A percentile compares a stretch with the other conserved stretches of the same genome.
phyloP scores from a whole-genome alignment of 2,113 vertebrate genomes.

The Equus quagga region DNA sequence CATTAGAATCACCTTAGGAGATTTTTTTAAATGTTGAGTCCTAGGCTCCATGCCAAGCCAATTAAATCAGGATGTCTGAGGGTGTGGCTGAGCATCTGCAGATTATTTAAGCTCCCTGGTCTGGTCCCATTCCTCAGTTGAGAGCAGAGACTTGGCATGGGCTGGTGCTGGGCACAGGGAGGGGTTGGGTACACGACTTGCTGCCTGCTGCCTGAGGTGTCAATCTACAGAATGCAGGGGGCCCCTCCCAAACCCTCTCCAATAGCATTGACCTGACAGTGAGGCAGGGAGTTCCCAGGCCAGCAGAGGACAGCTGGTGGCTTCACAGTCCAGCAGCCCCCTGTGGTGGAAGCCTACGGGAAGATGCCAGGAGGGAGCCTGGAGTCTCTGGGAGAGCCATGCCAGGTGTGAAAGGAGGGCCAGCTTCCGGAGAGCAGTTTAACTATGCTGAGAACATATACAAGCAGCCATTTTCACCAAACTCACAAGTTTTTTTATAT shows the following conservation, averaged over 20 bases:
- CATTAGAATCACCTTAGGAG: not conserved
- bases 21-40: not conserved
- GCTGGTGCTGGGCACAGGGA: not conserved
- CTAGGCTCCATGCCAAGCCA: not conserved
- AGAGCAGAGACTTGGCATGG: not conserved
- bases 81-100: fast-evolving
- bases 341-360: not conserved
- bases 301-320: not conserved
- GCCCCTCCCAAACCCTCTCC: not conserved
- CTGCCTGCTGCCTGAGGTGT: not conserved
- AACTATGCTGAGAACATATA: not conserved
- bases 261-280: not conserved
- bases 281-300: not conserved
- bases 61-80: not conserved
- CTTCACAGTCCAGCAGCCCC: not conserved
- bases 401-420: not conserved
- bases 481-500: not conserved
- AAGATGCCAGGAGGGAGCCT: not conserved
- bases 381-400: not conserved
- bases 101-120: not conserved
- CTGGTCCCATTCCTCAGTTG: not conserved
- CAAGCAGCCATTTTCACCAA: not conserved
- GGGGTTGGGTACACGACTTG: not conserved
- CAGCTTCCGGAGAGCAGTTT: not conserved
- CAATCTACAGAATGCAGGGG: not conserved